Percentiles rank a stretch among this genome's conserved stretches.
phyloP scores from a whole-genome alignment of 2,797 vertebrate genomes.

The Myiotriccus ornatus region DNA sequence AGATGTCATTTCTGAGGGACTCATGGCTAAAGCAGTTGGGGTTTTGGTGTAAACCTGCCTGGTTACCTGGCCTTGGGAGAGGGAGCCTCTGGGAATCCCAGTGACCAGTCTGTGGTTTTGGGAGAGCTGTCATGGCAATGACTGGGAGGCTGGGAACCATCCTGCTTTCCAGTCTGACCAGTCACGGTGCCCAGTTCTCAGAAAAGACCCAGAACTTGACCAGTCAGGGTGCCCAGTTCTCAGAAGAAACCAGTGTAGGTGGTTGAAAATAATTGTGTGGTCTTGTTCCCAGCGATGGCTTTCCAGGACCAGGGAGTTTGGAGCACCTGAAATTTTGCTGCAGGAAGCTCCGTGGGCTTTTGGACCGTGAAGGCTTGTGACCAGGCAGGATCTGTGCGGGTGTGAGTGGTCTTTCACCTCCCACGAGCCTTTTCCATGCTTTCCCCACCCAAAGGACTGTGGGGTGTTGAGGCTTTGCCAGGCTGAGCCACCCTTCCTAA shows the following conservation, averaged over 20 bases:
- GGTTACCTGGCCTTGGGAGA: background rate
- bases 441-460: background rate
- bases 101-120: background rate
- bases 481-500: background rate
- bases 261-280: background rate
- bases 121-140: background rate
- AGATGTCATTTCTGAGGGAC: background rate
- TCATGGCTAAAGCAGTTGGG: background rate
- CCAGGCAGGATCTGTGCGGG: background rate
- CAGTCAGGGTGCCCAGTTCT: background rate
- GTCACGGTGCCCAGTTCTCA: background rate
- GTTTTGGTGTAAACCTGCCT: background rate
- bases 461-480: background rate
- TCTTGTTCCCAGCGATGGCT: background rate
- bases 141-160: background rate
- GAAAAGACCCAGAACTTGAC: background rate
- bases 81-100: background rate
- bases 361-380: background rate
- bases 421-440: background rate
- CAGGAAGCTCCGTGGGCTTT: background rate
- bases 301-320: background rate
- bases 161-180: constrained; percentile 4
- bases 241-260: background rate
- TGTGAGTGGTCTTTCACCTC: background rate
- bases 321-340: background rate